Base-by-base conservation (phyloP, 1,140 invertebrate species). In the Andrena cerasifolii region DNA sequence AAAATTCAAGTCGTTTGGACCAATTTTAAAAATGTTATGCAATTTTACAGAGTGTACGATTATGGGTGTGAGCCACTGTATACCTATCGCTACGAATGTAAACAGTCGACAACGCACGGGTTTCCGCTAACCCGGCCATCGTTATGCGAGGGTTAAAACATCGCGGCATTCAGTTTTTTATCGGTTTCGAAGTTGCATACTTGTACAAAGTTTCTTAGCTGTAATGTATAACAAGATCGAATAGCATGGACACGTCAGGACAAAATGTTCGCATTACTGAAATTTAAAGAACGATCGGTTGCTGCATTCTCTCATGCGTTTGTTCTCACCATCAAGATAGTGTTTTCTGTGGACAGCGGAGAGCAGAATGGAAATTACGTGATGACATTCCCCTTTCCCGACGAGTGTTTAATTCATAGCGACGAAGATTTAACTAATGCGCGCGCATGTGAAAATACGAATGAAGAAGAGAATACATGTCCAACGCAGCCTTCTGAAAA, bases 261-360 rank as follows among this genome's bases (percentile, higher is more conserved):
- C 49, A 92, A 92, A 79, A 91, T 90, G 84, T 91, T 91, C 70
- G 91, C 91, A 0, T 84, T 90, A 68, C 49, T 90, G n/a, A 91
- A 92, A 58, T 92, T 92, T 62, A 78, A 79, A 2, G 87, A 91
- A 49, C 83, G 84, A 56, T 85, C 86, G 10, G 88, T 87, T 1
- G 76, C 75, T 6, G 82, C 88, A 58, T 91, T 87, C 79, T 87
- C 89, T 18, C 84, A 87, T 45, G 91, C 90, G 2, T 91, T 92
- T 66, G 79, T 91, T 8, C 72, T 92, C 3, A 92, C 90, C 6
- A 87, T 92, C 21, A 90, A 86, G 61, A 43, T 87, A 0, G 18
- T 78, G 0, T 0, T 47, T 40, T 16, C 66, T 14, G 8, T 31
- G 31, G 28, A 81, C 59, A 14, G 47, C 72, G 21, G 12, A 33